Conservation (phyloP, 2,797 vertebrate species). For the Gephyroberyx darwinii region DNA sequence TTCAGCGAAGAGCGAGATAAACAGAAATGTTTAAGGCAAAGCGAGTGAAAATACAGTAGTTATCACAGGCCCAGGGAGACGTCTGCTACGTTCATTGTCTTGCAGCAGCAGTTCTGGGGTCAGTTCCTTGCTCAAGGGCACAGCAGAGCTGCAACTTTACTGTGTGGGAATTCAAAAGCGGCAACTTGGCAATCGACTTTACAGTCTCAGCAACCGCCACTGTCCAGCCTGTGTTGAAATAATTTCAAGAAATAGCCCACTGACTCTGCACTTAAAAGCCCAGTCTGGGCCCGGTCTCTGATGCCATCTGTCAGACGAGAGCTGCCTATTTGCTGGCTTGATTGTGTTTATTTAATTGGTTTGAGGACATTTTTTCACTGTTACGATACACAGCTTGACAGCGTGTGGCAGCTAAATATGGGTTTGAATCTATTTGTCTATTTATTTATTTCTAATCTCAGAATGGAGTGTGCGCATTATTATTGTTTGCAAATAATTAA, state of each 20-base stretch:
- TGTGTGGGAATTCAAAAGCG: neutral
- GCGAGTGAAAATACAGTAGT: neutral
- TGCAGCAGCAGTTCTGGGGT: too few relatives aligned
- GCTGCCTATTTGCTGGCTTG: conserved; percentile 10
- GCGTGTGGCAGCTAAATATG: conserved; percentile 7
- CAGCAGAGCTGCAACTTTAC: too few relatives aligned
- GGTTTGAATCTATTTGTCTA: neutral
- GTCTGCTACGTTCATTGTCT: too few relatives aligned
- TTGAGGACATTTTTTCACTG: conserved; percentile 11
- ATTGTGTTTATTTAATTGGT: conserved; percentile 36
- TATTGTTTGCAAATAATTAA: too few relatives aligned
- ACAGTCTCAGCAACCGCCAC: conserved; percentile 16
- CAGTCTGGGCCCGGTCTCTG: conserved; percentile 28
- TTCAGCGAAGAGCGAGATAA: neutral
- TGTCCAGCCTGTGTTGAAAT: conserved; percentile 35
- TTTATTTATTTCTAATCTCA: conserved; percentile 1
- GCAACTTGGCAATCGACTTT: neutral
- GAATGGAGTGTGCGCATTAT: neutral
- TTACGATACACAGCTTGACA: conserved; percentile 29
- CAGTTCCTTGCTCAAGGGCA: too few relatives aligned
- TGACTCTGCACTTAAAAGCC: conserved; percentile 24
- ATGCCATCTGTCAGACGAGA: conserved; percentile 47
- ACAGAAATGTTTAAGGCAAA: neutral
- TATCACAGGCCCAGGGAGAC: too few relatives aligned
- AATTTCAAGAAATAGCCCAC: conserved; percentile 29